Percentiles rank a stretch among this genome's conserved stretches.
Conservation (phyloP, 2,797 vertebrate genomes). For the Dermochelys coriacea region DNA sequence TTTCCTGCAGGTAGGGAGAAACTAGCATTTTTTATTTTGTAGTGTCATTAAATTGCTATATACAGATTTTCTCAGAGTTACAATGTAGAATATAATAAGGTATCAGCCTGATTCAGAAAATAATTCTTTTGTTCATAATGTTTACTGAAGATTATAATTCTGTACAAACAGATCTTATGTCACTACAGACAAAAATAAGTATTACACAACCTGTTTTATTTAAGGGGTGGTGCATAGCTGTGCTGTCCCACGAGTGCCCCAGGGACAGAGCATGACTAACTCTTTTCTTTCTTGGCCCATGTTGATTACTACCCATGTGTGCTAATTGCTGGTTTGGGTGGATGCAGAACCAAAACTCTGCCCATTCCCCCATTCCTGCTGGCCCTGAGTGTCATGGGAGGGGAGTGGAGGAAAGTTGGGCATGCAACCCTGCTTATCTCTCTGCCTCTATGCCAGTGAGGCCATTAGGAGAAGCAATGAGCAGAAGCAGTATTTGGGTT, state of each 20-base stretch:
- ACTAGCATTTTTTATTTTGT: neutral
- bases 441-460: neutral
- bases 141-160: neutral
- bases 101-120: neutral
- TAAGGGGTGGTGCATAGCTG: neutral
- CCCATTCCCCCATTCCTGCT: accelerated
- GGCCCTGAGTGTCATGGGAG: neutral
- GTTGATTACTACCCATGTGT: neutral
- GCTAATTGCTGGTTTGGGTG: neutral
- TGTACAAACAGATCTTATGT: neutral
- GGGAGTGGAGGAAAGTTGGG: neutral
- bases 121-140: neutral
- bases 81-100: neutral
- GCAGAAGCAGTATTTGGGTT: neutral
- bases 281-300: neutral
- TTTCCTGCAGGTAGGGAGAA: neutral
- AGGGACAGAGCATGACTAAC: neutral
- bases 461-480: neutral
- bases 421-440: neutral
- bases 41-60: neutral
- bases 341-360: neutral
- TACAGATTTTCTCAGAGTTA: neutral
- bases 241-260: neutral
- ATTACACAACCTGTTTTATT: neutral
- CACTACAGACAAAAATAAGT: neutral